These are phyloP conservation scores for Andrena flavipes DNA, from an alignment of 2,888 invertebrate species.

Conservation along the genomic window DNA sequence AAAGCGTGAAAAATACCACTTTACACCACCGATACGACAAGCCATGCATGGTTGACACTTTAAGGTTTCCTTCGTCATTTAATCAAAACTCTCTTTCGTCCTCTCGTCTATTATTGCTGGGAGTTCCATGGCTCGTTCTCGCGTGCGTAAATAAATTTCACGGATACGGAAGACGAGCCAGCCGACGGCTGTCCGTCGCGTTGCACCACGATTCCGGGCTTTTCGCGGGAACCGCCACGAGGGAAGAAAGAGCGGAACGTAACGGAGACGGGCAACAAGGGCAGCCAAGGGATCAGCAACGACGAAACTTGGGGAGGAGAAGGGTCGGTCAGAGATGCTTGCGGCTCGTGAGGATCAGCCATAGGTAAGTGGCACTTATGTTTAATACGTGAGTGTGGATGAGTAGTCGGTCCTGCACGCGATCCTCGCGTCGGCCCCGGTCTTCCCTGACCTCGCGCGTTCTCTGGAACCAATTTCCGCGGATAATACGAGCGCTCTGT, in stretches of 20 bases:
- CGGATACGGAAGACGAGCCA: slow-evolving; percentile 42
- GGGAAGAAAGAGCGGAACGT: slow-evolving; percentile 46
- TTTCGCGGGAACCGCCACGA: slow-evolving; percentile 50
- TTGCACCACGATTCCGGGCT: slow-evolving; percentile 25
- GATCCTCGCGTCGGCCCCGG: slow-evolving; percentile 71
- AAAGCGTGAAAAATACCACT: too few species aligned
- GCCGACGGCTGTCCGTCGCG: slow-evolving; percentile 43
- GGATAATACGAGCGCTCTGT: slow-evolving; percentile 69
- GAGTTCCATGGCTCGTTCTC: slow-evolving; percentile 20
- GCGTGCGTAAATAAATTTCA: slow-evolving; percentile 41
- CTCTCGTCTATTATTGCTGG: neutral
- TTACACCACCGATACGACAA: too few species aligned
- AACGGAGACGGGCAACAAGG: slow-evolving; percentile 52
- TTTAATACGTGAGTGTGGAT: slow-evolving; percentile 80
- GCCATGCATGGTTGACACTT: too few species aligned
- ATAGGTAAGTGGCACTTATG: slow-evolving; percentile 79
- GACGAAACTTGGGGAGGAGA: slow-evolving; percentile 42
- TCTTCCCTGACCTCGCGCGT: slow-evolving; percentile 78
- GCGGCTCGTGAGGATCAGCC: slow-evolving; percentile 71
- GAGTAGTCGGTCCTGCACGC: slow-evolving; percentile 79
- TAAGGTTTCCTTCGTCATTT: neutral
- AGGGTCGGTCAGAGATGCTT: slow-evolving; percentile 57
- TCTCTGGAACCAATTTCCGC: slow-evolving; percentile 79
- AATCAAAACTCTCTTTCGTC: neutral
- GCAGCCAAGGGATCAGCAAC: slow-evolving; percentile 56